These are phyloP conservation scores for Callorhinus ursinus DNA, from an alignment of 2,113 vertebrate genomes.

Conservation along the genomic window DNA sequence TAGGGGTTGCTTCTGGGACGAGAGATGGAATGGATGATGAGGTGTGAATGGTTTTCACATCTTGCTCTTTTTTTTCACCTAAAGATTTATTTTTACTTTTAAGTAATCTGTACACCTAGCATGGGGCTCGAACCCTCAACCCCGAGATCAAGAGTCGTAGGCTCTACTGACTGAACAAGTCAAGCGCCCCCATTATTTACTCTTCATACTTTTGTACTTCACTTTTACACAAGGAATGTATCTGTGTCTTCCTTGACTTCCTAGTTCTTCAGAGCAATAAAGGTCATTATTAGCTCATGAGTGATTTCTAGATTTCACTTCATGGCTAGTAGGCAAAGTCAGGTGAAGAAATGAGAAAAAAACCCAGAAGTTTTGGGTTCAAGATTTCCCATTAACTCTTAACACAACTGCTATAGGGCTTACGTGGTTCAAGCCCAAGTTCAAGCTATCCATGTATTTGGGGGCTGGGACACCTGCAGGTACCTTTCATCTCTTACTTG, in stretches of 20 bases:
- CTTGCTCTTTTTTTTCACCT: neutral
- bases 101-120: neutral
- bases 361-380: neutral
- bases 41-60: neutral
- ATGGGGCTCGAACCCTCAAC: neutral
- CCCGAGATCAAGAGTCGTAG: neutral
- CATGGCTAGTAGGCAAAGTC: neutral
- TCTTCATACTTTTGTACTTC: neutral
- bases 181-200: neutral
- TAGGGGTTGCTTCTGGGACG: neutral
- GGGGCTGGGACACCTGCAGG: neutral
- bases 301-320: neutral
- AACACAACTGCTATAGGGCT: neutral
- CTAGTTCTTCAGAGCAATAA: neutral
- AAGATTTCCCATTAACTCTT: conserved; percentile 3
- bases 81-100: neutral
- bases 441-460: neutral
- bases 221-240: neutral
- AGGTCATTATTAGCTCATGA: neutral
- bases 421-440: neutral
- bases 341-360: neutral
- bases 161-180: neutral
- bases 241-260: neutral
- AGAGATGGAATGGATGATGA: neutral
- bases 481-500: conserved; percentile 81